Conservation (phyloP, 2,888 invertebrate genomes). For the Cosmopolites sordidus region DNA sequence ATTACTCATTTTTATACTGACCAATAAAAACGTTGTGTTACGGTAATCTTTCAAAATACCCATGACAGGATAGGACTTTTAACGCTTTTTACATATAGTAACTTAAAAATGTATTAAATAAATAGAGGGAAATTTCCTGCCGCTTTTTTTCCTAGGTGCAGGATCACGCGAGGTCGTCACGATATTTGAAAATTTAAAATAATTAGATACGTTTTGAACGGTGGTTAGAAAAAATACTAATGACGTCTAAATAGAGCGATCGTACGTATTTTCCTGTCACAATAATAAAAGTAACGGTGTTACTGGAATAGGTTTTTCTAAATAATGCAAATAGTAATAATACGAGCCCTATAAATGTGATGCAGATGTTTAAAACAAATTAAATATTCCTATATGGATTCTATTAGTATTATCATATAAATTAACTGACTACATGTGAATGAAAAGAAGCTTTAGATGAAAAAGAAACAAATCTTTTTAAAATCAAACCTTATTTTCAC, state of each 20-base stretch:
- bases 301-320: too few species aligned
- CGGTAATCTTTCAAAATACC: not conserved
- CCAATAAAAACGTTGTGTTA: not conserved
- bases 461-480: too few species aligned
- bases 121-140: not conserved
- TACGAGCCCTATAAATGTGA: too few species aligned
- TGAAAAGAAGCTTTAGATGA: too few species aligned
- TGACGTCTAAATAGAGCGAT: not conserved
- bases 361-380: too few species aligned
- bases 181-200: constrained; percentile 1
- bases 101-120: constrained; percentile 1
- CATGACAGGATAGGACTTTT: constrained; percentile 1
- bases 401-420: too few species aligned
- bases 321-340: too few species aligned
- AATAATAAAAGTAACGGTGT: too few species aligned
- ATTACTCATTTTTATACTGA: not conserved
- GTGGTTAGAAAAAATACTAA: not conserved
- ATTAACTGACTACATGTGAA: too few species aligned
- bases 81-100: not conserved
- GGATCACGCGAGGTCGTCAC: not conserved
- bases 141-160: not conserved
- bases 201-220: not conserved
- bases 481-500: too few species aligned
- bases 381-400: too few species aligned
- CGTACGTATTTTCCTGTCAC: not conserved